phyloP scores from a whole-genome alignment of 2,113 vertebrate species.

The Callorhinus ursinus region DNA sequence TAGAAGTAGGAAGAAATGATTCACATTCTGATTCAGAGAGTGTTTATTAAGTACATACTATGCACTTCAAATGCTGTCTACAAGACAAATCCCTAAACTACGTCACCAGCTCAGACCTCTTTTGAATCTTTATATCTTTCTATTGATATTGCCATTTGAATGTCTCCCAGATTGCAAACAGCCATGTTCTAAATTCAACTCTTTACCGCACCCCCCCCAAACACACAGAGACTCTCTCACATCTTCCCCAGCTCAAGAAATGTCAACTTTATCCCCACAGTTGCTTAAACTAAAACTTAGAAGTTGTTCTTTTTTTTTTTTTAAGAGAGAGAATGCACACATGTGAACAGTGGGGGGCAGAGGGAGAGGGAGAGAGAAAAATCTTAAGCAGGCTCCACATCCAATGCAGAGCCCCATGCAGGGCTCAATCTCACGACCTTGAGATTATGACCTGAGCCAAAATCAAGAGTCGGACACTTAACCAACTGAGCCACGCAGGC shows the following conservation, averaged over 20 bases:
- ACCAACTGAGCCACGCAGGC: neutral
- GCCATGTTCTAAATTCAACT: neutral
- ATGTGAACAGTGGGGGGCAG: neutral
- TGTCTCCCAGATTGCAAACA: neutral
- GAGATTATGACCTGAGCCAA: neutral
- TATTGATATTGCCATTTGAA: neutral
- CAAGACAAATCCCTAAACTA: neutral
- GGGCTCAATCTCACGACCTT: neutral
- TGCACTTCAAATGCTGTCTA: neutral
- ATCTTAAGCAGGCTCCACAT: no score
- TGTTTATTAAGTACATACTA: neutral
- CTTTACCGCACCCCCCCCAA: neutral
- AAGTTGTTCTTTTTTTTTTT: neutral
- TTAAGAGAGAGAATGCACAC: neutral
- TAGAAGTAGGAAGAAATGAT: neutral
- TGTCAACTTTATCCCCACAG: neutral
- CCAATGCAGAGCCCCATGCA: neutral
- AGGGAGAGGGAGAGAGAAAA: neutral
- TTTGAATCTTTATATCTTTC: neutral
- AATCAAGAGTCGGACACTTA: neutral
- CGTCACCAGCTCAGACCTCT: neutral
- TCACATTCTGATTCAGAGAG: slow-evolving; percentile 32
- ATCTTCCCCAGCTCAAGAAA: neutral
- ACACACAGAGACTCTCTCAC: neutral
- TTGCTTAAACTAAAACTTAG: neutral